These are phyloP conservation scores for Aphyosemion australe DNA, from an alignment of 2,113 vertebrate genomes.

Conservation along the genomic window DNA sequence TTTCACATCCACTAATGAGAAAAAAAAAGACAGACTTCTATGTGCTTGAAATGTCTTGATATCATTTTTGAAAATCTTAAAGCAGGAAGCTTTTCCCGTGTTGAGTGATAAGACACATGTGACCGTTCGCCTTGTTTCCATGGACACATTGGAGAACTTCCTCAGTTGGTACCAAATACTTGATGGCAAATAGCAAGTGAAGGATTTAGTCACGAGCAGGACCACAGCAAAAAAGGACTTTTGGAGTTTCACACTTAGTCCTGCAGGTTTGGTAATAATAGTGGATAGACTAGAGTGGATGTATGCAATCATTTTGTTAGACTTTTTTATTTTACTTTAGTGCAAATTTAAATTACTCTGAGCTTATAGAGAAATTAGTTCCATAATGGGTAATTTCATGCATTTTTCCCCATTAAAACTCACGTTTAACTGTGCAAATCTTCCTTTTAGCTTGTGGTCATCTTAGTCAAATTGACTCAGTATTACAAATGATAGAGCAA, in stretches of 20 bases:
- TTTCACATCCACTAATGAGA: constrained; percentile 9
- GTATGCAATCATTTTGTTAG: background rate
- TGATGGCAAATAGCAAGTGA: constrained; percentile 55
- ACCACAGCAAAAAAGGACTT: constrained; percentile 12
- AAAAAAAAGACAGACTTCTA: background rate
- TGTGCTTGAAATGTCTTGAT: constrained; percentile 43
- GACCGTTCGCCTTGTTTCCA: constrained; percentile 76
- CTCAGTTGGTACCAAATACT: constrained; percentile 66
- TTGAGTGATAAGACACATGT: constrained; percentile 63
- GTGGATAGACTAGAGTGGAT: no score
- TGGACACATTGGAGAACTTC: constrained; percentile 76
- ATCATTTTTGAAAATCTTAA: constrained; percentile 34
- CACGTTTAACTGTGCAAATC: no score
- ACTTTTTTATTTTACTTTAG: no score
- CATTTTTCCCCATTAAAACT: no score
- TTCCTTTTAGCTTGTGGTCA: no score
- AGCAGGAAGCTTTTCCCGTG: constrained; percentile 50
- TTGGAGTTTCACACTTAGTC: constrained; percentile 6
- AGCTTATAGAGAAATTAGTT: no score
- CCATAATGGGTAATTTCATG: no score
- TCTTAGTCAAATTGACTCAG: no score
- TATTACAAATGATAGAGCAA: background rate
- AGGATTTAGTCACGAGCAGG: constrained; percentile 42
- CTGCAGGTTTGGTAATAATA: background rate
- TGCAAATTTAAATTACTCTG: no score